These are phyloP conservation scores for Parus major DNA, from an alignment of 2,113 vertebrate genomes.

Conservation along the genomic window DNA sequence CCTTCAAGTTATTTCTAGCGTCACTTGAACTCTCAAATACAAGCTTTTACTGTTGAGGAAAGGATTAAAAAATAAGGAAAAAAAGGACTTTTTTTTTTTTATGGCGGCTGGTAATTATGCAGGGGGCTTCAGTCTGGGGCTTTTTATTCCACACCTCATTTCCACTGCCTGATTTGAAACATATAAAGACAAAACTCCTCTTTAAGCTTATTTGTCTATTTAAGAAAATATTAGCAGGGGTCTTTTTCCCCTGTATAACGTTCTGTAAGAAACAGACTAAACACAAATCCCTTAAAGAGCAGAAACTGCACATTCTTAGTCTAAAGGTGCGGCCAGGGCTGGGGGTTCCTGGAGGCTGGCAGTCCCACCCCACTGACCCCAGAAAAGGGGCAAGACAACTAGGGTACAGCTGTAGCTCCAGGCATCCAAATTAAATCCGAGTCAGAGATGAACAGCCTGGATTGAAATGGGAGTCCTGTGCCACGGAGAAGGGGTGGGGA, in stretches of 20 bases:
- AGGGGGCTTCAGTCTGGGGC: accelerated
- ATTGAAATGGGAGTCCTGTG: background rate
- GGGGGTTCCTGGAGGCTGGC: background rate
- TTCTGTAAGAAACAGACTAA: background rate
- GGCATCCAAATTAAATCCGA: background rate
- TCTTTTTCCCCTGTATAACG: background rate
- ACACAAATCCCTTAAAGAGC: background rate
- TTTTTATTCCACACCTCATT: background rate
- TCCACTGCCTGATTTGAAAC: background rate
- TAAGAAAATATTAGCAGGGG: background rate
- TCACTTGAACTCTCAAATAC: background rate
- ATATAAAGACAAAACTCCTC: background rate
- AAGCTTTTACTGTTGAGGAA: background rate
- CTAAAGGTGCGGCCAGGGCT: background rate
- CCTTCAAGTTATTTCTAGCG: background rate
- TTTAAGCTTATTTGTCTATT: background rate
- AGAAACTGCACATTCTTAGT: background rate
- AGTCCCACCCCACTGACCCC: background rate
- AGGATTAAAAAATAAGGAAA: background rate
- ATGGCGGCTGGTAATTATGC: background rate
- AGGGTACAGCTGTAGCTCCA: background rate
- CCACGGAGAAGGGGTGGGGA: accelerated
- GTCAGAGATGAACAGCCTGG: background rate
- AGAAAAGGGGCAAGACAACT: background rate
- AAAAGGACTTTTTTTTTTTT: background rate